phyloP scores from a whole-genome alignment of 2,113 vertebrate species.

The Axis porcinus region DNA sequence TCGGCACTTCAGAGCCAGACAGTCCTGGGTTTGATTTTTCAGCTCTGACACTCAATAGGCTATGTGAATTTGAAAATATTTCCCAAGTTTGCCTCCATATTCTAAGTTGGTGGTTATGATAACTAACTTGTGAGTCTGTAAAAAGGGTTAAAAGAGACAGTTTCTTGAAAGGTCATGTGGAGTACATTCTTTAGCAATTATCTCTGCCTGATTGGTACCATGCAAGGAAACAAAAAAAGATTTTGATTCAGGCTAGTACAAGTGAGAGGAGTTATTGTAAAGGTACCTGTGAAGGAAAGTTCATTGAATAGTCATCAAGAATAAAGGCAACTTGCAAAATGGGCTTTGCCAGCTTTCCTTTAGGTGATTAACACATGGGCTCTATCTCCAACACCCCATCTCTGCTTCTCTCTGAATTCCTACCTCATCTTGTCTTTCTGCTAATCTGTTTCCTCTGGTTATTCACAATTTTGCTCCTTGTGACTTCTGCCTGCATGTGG shows the following conservation, averaged over 20 bases:
- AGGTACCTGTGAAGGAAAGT: background rate
- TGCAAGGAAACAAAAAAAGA: background rate
- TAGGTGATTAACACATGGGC: accelerated
- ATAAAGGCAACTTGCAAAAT: background rate
- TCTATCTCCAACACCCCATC: no score
- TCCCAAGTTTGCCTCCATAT: background rate
- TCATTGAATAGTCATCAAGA: no score
- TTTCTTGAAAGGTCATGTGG: background rate
- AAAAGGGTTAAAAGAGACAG: background rate
- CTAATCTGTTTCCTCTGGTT: background rate
- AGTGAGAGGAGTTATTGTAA: background rate
- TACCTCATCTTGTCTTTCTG: background rate
- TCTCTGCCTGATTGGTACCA: background rate
- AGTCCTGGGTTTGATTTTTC: background rate
- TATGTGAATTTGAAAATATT: background rate
- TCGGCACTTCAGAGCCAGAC: background rate
- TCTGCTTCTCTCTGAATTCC: background rate
- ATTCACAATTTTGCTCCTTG: background rate
- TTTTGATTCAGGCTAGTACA: background rate
- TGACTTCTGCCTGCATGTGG: background rate
- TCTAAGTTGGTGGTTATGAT: background rate
- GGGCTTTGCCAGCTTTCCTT: background rate
- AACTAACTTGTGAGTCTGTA: background rate
- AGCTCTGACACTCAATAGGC: background rate
- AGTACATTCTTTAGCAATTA: background rate